Conservation (phyloP, 1,140 invertebrate genomes). For the Galleria mellonella region DNA sequence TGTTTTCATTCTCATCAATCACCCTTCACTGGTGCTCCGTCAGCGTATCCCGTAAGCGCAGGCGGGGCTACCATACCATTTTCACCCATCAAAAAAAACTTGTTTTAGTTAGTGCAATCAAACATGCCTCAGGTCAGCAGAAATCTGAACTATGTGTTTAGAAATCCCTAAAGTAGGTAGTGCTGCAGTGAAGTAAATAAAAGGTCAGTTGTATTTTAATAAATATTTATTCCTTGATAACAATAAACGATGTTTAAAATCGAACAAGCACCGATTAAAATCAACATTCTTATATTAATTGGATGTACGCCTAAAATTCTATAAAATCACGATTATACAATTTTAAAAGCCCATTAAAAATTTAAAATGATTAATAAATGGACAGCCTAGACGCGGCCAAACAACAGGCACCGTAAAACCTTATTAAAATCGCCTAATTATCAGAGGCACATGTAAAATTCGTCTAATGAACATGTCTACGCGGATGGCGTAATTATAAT, state of each 20-base stretch:
- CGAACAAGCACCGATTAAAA: slow-evolving; percentile 27
- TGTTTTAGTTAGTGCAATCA: background rate
- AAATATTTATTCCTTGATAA: slow-evolving; percentile 18
- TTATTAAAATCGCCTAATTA: slow-evolving; percentile 16
- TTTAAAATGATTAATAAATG: slow-evolving; percentile 13
- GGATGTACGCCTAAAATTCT: slow-evolving; percentile 18
- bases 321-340: slow-evolving; percentile 26
- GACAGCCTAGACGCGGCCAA: slow-evolving; percentile 17
- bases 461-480: slow-evolving; percentile 29
- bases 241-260: slow-evolving; percentile 23
- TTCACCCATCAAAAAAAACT: background rate
- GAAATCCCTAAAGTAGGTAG: no score
- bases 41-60: no score
- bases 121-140: slow-evolving; percentile 6
- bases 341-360: slow-evolving; percentile 25
- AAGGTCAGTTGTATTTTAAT: no score
- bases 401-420: slow-evolving; percentile 31
- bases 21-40: no score
- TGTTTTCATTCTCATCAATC: no score
- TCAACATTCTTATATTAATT: slow-evolving; percentile 24
- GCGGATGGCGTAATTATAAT: slow-evolving; percentile 21
- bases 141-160: no score
- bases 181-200: no score
- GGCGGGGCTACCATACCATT: no score
- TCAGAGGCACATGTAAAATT: slow-evolving; percentile 15